phyloP scores from a whole-genome alignment of 2,113 vertebrate genomes.

The Conger conger region DNA sequence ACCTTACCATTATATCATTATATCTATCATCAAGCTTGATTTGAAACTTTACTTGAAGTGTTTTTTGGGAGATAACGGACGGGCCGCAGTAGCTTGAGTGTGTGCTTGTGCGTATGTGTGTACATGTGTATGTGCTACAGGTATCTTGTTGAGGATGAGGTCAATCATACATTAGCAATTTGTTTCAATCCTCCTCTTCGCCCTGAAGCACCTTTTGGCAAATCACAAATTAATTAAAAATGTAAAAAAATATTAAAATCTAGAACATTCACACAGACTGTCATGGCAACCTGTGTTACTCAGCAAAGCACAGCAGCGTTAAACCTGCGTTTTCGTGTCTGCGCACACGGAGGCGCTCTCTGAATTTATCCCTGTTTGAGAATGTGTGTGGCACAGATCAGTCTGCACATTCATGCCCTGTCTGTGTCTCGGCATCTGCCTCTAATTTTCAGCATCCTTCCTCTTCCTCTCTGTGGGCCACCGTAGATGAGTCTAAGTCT shows the following conservation, averaged over 20 bases:
- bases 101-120: background rate
- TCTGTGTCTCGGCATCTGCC: conserved; percentile 22
- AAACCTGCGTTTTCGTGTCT: background rate
- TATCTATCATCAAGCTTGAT: background rate
- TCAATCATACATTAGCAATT: background rate
- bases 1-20: background rate
- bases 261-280: background rate
- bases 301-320: background rate
- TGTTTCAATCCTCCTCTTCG: background rate
- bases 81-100: background rate
- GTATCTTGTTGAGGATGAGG: background rate
- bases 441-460: conserved; percentile 22
- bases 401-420: background rate
- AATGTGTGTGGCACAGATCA: background rate
- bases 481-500: conserved; percentile 3
- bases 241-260: background rate
- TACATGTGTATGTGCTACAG: background rate
- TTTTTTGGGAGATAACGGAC: background rate
- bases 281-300: background rate
- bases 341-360: background rate
- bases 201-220: background rate
- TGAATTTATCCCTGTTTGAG: background rate
- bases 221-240: conserved; percentile 10
- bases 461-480: background rate
- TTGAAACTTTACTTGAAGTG: background rate